Evolutionary conservation across 37 sponge, comb jelly and placozoan genomes (phyloP).

Genomic region (Halisarca cf. caerulea): DNA sequence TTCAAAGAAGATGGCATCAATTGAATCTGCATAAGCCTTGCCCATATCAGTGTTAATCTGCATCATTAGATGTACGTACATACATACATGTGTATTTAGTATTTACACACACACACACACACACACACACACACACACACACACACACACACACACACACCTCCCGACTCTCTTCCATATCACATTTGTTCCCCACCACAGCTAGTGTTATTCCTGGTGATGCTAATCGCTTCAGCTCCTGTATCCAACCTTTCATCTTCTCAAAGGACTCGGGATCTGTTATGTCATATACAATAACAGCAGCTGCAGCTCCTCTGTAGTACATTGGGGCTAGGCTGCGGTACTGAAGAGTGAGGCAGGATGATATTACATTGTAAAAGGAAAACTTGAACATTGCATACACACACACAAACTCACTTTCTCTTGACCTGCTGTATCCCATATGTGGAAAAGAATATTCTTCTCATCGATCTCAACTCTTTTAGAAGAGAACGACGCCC

Average conservation of each 20-base stretch:
- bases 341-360: slow-evolving; percentile 56
- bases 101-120: too few relatives aligned
- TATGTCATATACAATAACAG: slow-evolving; percentile 82
- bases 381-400: too few relatives aligned
- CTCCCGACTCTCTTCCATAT: slow-evolving; percentile 57
- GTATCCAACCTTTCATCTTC: slow-evolving; percentile 76
- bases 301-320: slow-evolving; percentile 88
- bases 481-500: slow-evolving; percentile 85
- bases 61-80: not conserved
- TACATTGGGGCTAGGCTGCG: slow-evolving; percentile 90
- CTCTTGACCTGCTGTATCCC: slow-evolving; percentile 95
- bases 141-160: slow-evolving; percentile 24
- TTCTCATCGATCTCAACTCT: slow-evolving; percentile 70
- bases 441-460: slow-evolving; percentile 80
- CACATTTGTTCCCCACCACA: slow-evolving; percentile 75
- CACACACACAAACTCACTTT: slow-evolving; percentile 51
- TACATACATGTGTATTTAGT: slow-evolving; percentile 34
- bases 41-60: not conserved
- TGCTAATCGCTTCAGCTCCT: slow-evolving; percentile 72
- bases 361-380: too few relatives aligned
- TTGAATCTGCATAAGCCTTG: not conserved
- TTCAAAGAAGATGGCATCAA: slow-evolving; percentile 6
- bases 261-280: slow-evolving; percentile 64
- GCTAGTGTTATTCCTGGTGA: slow-evolving; percentile 64
- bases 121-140: too few relatives aligned